phyloP scores from a whole-genome alignment of 2,113 vertebrate species.

The Sinocyclocheilus grahami region DNA sequence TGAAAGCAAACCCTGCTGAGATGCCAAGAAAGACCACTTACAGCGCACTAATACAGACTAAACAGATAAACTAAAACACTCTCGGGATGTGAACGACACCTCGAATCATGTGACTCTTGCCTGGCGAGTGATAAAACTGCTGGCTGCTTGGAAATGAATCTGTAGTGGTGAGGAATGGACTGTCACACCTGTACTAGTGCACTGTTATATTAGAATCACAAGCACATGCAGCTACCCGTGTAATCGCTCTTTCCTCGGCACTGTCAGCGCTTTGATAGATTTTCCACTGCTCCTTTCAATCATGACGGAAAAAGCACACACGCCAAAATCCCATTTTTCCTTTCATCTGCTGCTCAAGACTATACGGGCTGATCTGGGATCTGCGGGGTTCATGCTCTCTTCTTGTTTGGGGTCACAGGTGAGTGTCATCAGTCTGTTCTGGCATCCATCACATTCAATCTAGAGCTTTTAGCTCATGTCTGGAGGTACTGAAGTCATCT shows the following conservation, averaged over 20 bases:
- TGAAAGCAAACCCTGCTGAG: slow-evolving; percentile 21
- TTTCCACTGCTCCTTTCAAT: background rate
- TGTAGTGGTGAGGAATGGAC: slow-evolving; percentile 4
- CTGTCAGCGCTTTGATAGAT: background rate
- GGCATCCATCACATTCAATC: background rate
- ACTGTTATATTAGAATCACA: slow-evolving; percentile 13
- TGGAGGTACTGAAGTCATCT: background rate
- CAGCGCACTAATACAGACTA: slow-evolving; percentile 20
- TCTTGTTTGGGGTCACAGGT: slow-evolving; percentile 1
- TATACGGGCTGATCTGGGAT: background rate
- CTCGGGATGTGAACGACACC: background rate
- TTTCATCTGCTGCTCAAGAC: background rate
- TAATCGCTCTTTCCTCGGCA: slow-evolving; percentile 13
- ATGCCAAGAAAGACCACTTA: slow-evolving; percentile 26
- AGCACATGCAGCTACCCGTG: slow-evolving; percentile 21
- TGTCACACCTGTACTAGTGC: slow-evolving; percentile 5
- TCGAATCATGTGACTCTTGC: too few relatives aligned
- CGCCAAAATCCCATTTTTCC: background rate
- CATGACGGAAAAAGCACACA: background rate
- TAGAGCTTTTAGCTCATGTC: background rate
- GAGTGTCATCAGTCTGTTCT: background rate
- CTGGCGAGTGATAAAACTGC: background rate
- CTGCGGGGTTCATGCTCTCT: background rate
- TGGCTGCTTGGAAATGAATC: background rate
- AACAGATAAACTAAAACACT: background rate